These are phyloP conservation scores for Scytalopus superciliaris DNA, from an alignment of 2,113 vertebrate genomes.

Conservation along the genomic window DNA sequence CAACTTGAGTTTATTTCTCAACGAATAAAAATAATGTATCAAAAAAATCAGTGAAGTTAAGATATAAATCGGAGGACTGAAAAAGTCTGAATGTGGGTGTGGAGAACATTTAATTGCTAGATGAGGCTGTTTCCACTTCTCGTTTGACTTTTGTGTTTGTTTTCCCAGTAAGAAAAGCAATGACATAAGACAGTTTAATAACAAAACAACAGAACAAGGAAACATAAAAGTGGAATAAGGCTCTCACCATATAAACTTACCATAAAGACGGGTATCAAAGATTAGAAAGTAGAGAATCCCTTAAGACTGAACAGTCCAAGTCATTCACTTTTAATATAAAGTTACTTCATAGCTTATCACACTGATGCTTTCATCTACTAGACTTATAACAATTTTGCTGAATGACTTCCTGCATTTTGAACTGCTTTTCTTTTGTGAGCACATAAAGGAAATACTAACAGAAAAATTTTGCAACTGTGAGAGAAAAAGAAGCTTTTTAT, in stretches of 20 bases:
- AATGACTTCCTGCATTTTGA: neutral
- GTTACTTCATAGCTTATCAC: neutral
- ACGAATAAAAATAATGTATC: neutral
- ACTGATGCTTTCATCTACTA: neutral
- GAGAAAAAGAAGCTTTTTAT: neutral
- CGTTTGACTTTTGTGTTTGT: neutral
- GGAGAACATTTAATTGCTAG: neutral
- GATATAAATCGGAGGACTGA: neutral
- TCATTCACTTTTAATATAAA: conserved; percentile 12
- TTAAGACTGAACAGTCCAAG: neutral
- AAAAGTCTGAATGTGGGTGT: neutral
- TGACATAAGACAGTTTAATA: neutral
- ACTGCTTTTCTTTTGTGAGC: neutral
- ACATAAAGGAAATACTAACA: neutral
- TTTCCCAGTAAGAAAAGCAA: neutral
- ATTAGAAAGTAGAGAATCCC: neutral
- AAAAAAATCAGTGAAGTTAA: neutral
- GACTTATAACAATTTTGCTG: neutral
- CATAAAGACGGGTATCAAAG: neutral
- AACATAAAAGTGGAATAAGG: neutral
- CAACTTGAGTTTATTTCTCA: neutral
- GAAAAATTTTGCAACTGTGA: neutral
- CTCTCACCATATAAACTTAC: neutral
- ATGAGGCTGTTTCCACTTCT: neutral
- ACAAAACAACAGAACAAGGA: neutral